phyloP scores from a whole-genome alignment of 2,888 invertebrate species.

The Drosophila buzzatii region DNA sequence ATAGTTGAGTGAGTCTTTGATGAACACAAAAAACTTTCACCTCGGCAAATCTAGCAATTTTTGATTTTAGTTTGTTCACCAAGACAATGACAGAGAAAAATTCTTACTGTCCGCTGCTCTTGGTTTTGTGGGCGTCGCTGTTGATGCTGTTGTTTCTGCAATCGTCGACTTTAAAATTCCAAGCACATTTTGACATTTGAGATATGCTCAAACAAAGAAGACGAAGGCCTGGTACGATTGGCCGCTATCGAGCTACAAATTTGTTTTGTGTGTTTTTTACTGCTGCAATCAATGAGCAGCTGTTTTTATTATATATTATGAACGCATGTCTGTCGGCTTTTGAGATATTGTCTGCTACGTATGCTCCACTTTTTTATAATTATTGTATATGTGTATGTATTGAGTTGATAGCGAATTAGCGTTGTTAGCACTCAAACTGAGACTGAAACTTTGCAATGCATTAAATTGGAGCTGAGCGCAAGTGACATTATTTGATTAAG shows the following conservation, averaged over 20 bases:
- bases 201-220: conserved; percentile 22
- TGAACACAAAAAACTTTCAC: conserved; percentile 34
- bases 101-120: conserved; percentile 22
- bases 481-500: conserved; percentile 10
- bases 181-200: conserved; percentile 30
- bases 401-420: conserved; percentile 24
- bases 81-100: conserved; percentile 43
- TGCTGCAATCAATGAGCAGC: conserved; percentile 46
- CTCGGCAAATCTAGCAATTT: conserved; percentile 14
- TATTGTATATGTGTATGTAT: conserved; percentile 16
- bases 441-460: conserved; percentile 28
- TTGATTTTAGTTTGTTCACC: conserved; percentile 3
- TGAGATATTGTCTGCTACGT: neutral
- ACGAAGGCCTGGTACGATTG: conserved; percentile 16
- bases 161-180: conserved; percentile 19
- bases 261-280: conserved; percentile 9
- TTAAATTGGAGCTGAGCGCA: conserved; percentile 2
- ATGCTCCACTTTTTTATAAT: conserved; percentile 13
- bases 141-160: conserved; percentile 3
- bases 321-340: conserved; percentile 19
- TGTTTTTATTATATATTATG: conserved; percentile 26
- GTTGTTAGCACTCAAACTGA: conserved; percentile 38
- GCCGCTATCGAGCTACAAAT: conserved; percentile 19
- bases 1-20: conserved; percentile 1
- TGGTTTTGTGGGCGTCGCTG: conserved; percentile 9